phyloP scores from a whole-genome alignment of 2,888 invertebrate genomes.

The Eupsilia transversa region DNA sequence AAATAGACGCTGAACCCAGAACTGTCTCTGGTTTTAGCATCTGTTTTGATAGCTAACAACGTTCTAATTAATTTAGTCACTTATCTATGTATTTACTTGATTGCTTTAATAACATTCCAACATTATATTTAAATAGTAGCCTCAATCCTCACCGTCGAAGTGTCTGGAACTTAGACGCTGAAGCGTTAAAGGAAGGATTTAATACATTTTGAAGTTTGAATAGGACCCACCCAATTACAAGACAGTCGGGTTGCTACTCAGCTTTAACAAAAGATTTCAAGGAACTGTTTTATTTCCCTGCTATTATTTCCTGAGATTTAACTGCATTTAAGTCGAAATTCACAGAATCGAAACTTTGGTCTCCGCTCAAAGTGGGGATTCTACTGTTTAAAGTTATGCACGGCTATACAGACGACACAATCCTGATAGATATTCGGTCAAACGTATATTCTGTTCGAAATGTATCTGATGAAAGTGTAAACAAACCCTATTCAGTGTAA shows the following conservation, averaged over 20 bases:
- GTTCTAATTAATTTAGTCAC: slow-evolving; percentile 2
- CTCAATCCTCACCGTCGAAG: slow-evolving; percentile 20
- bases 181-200: slow-evolving; percentile 47
- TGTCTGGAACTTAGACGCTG: slow-evolving; percentile 26
- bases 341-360: too few species aligned
- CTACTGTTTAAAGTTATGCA: not conserved
- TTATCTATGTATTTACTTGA: not conserved
- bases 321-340: too few species aligned
- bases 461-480: too few species aligned
- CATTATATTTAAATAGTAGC: slow-evolving; percentile 3
- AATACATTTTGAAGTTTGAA: slow-evolving; percentile 62
- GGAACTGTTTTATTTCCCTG: slow-evolving; percentile 27
- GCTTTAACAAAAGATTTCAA: slow-evolving; percentile 36
- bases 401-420: not conserved
- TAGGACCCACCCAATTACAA: slow-evolving; percentile 58
- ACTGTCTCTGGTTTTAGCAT: not conserved
- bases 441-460: too few species aligned
- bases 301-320: slow-evolving; percentile 17
- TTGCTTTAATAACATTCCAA: slow-evolving; percentile 24
- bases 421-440: not conserved
- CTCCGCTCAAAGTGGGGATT: not conserved
- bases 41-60: not conserved
- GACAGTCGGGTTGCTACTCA: slow-evolving; percentile 33
- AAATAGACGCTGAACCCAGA: not conserved
- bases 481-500: too few species aligned